Conservation (phyloP, 2,888 invertebrate species). For the Orthonychiurus folsomi region DNA sequence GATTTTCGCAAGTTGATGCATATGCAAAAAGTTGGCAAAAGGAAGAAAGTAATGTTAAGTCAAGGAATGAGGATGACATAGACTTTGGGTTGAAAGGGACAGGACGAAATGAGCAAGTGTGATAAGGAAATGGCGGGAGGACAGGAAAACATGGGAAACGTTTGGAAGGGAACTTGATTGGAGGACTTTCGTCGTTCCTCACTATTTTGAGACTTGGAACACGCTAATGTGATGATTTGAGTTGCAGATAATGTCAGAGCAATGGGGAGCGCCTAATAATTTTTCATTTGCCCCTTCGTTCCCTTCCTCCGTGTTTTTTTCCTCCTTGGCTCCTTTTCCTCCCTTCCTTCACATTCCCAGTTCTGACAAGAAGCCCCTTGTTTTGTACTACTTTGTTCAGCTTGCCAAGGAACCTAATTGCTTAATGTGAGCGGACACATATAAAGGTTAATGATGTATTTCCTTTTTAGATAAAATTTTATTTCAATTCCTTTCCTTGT, state of each 20-base stretch:
- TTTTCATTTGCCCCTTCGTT: slow-evolving; percentile 26
- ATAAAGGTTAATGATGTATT: slow-evolving; percentile 20
- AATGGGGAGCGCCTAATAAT: slow-evolving; percentile 29
- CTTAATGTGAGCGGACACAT: slow-evolving; percentile 14
- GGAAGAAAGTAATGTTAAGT: background rate
- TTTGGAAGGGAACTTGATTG: background rate
- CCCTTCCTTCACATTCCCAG: no score
- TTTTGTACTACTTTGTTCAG: no score
- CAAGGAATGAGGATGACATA: background rate
- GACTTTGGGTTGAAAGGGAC: background rate
- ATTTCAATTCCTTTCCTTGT: background rate
- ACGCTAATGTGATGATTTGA: slow-evolving; percentile 39
- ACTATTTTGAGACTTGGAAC: slow-evolving; percentile 20
- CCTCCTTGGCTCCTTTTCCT: no score
- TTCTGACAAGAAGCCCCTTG: no score
- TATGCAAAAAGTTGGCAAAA: background rate
- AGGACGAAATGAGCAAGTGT: background rate
- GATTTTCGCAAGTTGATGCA: no score
- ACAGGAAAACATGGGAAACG: no score
- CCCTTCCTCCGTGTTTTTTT: background rate
- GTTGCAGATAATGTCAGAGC: slow-evolving; percentile 36
- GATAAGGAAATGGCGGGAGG: background rate
- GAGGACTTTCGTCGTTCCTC: background rate
- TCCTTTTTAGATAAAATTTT: slow-evolving; percentile 14
- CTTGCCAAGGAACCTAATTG: slow-evolving; percentile 16